These are phyloP conservation scores for Eubucco bourcierii DNA, from an alignment of 2,113 vertebrate species.

Conservation along the genomic window DNA sequence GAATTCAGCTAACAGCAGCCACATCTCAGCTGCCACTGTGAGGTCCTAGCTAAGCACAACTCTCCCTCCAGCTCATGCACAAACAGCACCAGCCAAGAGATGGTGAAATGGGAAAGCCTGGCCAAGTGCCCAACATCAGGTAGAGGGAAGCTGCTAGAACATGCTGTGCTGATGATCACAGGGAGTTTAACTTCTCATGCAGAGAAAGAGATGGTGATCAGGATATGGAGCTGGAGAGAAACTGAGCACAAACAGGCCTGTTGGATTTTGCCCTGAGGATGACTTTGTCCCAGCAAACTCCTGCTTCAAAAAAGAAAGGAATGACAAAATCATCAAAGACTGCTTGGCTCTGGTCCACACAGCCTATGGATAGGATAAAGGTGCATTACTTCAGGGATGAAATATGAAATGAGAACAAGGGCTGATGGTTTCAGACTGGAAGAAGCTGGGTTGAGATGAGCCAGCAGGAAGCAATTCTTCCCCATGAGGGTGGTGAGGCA, in stretches of 20 bases:
- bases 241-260: not conserved
- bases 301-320: not conserved
- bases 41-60: conserved; percentile 9
- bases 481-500: too few species aligned
- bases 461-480: too few species aligned
- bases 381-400: not conserved
- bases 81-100: conserved; percentile 25
- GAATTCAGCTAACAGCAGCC: not conserved
- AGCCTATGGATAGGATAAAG: not conserved
- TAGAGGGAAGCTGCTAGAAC: conserved; percentile 35
- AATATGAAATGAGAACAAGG: not conserved
- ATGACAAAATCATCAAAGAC: not conserved
- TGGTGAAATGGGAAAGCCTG: not conserved
- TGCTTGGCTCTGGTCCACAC: not conserved
- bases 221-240: not conserved
- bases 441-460: too few species aligned
- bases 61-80: not conserved
- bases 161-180: not conserved
- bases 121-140: not conserved
- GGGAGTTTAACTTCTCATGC: not conserved
- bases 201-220: not conserved
- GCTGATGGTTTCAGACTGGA: too few species aligned
- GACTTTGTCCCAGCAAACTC: not conserved
- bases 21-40: not conserved
- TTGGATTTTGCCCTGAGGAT: not conserved